These are phyloP conservation scores for Bergia sp. DNA, from an alignment of 92 coral and sea anemone species.

Conservation along the genomic window DNA sequence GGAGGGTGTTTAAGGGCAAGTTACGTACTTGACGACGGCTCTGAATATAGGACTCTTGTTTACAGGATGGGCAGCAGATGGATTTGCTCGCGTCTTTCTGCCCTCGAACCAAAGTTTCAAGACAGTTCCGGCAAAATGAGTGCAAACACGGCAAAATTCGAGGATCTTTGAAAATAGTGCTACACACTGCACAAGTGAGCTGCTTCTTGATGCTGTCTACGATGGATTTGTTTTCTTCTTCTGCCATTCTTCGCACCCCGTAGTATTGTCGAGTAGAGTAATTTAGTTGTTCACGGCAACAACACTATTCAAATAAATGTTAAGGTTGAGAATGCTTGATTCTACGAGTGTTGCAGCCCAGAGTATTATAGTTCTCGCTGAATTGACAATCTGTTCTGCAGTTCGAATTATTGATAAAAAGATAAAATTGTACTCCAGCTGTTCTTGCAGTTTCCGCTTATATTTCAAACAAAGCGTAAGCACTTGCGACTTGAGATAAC, in stretches of 20 bases:
- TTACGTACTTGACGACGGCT: slow-evolving; percentile 46
- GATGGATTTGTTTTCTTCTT: slow-evolving; percentile 32
- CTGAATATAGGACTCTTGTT: slow-evolving; percentile 42
- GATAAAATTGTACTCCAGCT: not conserved
- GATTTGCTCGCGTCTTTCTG: slow-evolving; percentile 39
- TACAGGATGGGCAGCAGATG: slow-evolving; percentile 59
- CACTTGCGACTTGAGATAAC: not conserved
- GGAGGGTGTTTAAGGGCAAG: slow-evolving; percentile 64
- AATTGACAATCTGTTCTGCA: not conserved
- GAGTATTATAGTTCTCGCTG: not conserved
- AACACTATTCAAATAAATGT: not conserved
- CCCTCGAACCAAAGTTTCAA: slow-evolving; percentile 54
- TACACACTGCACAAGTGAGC: slow-evolving; percentile 57
- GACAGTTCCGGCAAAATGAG: slow-evolving; percentile 64
- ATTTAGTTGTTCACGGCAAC: not conserved
- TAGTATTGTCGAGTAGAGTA: not conserved
- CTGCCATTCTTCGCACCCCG: slow-evolving; percentile 1
- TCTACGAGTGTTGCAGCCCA: not conserved
- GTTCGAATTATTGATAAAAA: too few relatives aligned
- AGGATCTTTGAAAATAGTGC: slow-evolving; percentile 56
- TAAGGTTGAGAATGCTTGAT: not conserved
- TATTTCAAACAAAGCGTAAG: not conserved
- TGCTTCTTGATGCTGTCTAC: slow-evolving; percentile 54
- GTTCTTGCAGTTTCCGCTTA: not conserved
- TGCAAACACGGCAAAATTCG: slow-evolving; percentile 70